Evolutionary conservation across 2,888 invertebrate species (phyloP), one percentile per base, ranked within the genome.

Genomic region (Priocnemis perturbator): DNA sequence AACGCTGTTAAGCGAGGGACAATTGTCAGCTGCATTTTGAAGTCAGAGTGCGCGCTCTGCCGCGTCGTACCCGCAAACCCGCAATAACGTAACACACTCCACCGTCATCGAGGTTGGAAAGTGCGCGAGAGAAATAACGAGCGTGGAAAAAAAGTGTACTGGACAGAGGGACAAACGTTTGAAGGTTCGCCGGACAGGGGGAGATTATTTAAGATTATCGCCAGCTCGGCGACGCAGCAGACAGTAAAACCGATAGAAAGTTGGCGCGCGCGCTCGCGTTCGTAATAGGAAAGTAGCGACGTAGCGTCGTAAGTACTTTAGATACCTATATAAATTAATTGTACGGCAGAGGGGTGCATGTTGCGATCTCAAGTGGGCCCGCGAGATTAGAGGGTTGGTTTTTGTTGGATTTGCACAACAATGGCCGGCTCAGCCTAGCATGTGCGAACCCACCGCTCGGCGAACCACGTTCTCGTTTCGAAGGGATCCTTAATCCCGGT

Each of bases 401-500:
- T 88, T 87, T 85, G 87, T 87, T 87, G 84, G 84, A 88, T 88
- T 88, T 88, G 87, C 88, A 88, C 88, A 87, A 88, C 88, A 88
- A 88, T 88, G 83, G 78, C 64, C 73, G 86, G 88, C 87, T 88
- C 85, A 86, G 81, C 73, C 77, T 72, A 76, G 86, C 88, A 87
- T 88, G 88, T 88, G 88, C 85, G 84, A 81, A 72, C 81, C 84
- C 78, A 77, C 78, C 78, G 81, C 62, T 74, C 52, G 81, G 74
- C 68, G 80, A 76, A 81, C 73, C 76, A 69, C 73, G 76, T 67
- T 69, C 76, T 72, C 77, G 75, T 74, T 83, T 75, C 82, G 80
- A 81, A 37, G 82, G 83, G 84, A 81, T 82, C 81, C 83, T 83
- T 87, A 86, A 87, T 87, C 87, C 83, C 69, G 70, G 77, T 77